phyloP scores from a whole-genome alignment of 2,888 invertebrate species.

The Margaritifera margaritifera region DNA sequence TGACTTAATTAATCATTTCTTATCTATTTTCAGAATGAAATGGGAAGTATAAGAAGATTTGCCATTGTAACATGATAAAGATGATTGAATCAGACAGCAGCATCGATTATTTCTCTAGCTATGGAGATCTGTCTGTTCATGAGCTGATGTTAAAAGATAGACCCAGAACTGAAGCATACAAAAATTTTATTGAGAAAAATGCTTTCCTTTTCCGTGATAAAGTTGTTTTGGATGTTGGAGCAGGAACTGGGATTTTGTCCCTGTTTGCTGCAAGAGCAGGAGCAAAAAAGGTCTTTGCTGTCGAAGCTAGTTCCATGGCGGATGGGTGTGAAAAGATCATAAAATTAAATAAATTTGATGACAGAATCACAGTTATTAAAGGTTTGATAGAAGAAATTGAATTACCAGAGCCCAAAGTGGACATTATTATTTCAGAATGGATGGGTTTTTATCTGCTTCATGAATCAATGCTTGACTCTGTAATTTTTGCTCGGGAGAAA shows the following conservation, averaged over 20 bases:
- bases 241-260: constrained; percentile 70
- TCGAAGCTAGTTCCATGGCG: constrained; percentile 67
- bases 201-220: constrained; percentile 64
- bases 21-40: no score
- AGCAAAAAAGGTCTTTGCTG: constrained; percentile 68
- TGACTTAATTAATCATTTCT: no score
- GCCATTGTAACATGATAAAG: constrained; percentile 1
- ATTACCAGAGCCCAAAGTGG: constrained; percentile 64
- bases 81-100: constrained; percentile 2
- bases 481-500: constrained; percentile 67
- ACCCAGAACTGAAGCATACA: constrained; percentile 68
- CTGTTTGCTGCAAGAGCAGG: constrained; percentile 70
- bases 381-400: constrained; percentile 61
- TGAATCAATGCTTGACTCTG: constrained; percentile 71
- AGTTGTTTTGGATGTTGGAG: constrained; percentile 75
- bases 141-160: constrained; percentile 70
- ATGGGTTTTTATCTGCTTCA: constrained; percentile 73
- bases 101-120: constrained; percentile 63
- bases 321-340: constrained; percentile 62
- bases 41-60: no score
- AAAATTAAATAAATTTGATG: constrained; percentile 56
- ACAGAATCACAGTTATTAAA: constrained; percentile 62
- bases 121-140: constrained; percentile 65
- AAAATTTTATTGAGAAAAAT: constrained; percentile 65
- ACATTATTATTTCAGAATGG: constrained; percentile 72